Conservation (phyloP, 1,140 invertebrate genomes). For the Scaptomyza pallida region DNA sequence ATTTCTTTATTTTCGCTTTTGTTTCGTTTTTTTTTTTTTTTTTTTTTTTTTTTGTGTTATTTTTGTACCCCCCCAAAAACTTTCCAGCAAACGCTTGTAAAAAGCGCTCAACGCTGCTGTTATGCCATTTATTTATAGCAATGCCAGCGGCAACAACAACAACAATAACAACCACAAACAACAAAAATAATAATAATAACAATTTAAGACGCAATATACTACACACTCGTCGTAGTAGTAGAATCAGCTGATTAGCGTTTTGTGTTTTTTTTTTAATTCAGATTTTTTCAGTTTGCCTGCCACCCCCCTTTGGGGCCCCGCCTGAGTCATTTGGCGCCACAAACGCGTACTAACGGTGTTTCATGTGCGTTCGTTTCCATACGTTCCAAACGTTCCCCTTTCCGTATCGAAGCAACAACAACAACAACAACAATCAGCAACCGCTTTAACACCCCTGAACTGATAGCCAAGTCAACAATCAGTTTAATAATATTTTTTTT, state of each 20-base stretch:
- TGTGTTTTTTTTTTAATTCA: background rate
- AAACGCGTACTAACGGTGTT: background rate
- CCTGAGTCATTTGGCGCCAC: background rate
- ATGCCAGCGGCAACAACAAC: conserved; percentile 9
- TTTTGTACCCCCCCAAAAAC: no score
- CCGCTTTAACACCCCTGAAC: background rate
- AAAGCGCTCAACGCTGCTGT: background rate
- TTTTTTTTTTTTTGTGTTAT: conserved; percentile 8
- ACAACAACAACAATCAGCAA: conserved; percentile 8
- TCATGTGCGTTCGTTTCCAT: no score
- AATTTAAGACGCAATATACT: conserved; percentile 40
- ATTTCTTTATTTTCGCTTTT: conserved; percentile 17
- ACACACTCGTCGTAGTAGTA: background rate
- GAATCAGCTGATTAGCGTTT: conserved; percentile 46
- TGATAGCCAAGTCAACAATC: conserved; percentile 35
- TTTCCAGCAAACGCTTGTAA: no score
- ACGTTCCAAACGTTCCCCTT: conserved; percentile 3
- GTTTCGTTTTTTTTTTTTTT: background rate
- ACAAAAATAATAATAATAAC: conserved; percentile 5
- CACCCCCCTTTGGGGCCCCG: no score
- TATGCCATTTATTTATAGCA: conserved; percentile 41
- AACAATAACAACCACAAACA: background rate
- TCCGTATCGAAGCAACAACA: conserved; percentile 2
- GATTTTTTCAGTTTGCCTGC: background rate
- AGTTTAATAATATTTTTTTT: conserved; percentile 7